Base-by-base conservation (phyloP, 2,797 vertebrate genomes). In the Lepus townsendii region DNA sequence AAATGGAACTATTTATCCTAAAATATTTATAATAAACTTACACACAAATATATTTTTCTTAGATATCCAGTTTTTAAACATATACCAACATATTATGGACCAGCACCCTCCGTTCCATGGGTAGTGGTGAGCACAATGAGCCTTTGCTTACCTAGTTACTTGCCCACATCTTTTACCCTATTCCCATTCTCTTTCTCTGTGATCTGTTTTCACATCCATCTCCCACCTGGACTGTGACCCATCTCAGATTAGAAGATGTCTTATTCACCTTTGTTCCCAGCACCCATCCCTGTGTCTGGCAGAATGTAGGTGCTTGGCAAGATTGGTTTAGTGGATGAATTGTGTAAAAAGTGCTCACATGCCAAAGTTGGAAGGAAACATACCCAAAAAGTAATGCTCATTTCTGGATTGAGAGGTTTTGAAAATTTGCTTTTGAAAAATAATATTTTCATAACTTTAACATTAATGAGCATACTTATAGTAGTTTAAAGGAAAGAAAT, bases 181-280 rank as follows among this genome's bases (percentile, higher is more conserved):
- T 8, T 4, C 3, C 62, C 63, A 3, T 73, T 86, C 0, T 30
- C 2, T 6, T 6, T 0, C 4, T 63, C 1, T 57, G 16, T 3
- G 8, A 65, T 22, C 47, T 80, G 2, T 0, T 35, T 52, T 76
- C 47, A 11, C 24, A 11, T 17, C 3, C 14, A 2, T 10, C 2
- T n/a, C 27, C 32, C 69, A 47, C 6, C 20, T 3, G 65, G 11
- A 73, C 7, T 52, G 26, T 32, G n/a, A 78, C 62, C 11, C 13
- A 17, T 1, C 27, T 26, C 42, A 68, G 19, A 5, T 62, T 47
- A 35, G 17, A 14, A 12, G 4, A 0, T 47, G 0, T 24, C 32
- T 57, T 32, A 24, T 5, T 93, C 22, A 47, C 30, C 2, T 68
- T 73, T 68, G 24, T 75, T 7, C n/a, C 17, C 13, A 52, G 2